Evolutionary conservation across 2,797 vertebrate genomes (phyloP).

Genomic region (Urosaurus nigricauda): DNA sequence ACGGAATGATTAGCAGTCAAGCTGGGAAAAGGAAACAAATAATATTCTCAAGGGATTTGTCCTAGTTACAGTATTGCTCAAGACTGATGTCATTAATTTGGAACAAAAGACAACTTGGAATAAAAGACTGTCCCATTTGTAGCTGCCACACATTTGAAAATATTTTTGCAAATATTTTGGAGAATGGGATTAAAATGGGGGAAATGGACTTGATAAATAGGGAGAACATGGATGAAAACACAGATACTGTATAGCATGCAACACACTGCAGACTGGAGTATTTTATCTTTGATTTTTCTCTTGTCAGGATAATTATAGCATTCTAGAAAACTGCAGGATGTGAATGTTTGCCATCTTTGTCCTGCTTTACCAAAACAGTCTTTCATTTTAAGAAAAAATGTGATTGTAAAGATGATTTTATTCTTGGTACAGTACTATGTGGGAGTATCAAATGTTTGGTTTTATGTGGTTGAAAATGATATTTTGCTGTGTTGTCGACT

Average conservation of each 20-base stretch:
- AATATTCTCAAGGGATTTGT: background rate
- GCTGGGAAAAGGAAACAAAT: constrained; percentile 14
- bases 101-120: constrained; percentile 11
- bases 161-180: constrained; percentile 7
- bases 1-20: background rate
- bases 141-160: constrained; percentile 1
- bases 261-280: background rate
- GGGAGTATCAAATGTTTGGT: constrained; percentile 2
- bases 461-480: constrained; percentile 16
- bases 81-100: constrained; percentile 2
- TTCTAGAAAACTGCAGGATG: background rate
- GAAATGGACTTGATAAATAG: background rate
- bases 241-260: background rate
- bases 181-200: background rate
- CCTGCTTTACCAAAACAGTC: background rate
- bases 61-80: constrained; percentile 19
- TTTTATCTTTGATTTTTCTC: background rate
- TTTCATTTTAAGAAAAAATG: constrained; percentile 7
- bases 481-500: background rate
- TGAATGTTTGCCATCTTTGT: background rate
- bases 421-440: background rate
- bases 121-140: background rate
- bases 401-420: background rate
- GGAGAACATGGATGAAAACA: background rate
- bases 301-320: background rate